phyloP scores from a whole-genome alignment of 2,113 vertebrate species.

The Etheostoma spectabile region DNA sequence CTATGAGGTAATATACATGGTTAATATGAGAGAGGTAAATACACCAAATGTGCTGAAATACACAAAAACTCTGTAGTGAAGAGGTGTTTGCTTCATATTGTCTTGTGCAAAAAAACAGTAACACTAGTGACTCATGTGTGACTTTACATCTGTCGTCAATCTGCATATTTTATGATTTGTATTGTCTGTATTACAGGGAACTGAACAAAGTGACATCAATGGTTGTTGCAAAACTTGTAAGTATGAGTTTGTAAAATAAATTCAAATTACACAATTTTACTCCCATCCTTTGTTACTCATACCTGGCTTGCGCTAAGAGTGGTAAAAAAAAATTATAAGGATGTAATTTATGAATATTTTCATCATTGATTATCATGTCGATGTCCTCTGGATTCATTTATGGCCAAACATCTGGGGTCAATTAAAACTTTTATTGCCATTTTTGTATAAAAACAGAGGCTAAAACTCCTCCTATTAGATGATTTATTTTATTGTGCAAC shows the following conservation, averaged over 20 bases:
- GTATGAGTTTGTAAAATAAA: constrained; percentile 26
- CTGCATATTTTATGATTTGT: neutral
- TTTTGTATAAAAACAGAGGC: neutral
- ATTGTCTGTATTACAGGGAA: constrained; percentile 74
- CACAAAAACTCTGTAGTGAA: neutral
- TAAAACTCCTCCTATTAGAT: neutral
- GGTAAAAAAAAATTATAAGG: neutral
- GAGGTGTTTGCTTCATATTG: neutral
- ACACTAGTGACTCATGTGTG: neutral
- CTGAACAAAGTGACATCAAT: constrained; percentile 64
- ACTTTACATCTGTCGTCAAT: neutral
- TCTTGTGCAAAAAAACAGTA: neutral
- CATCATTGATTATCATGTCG: neutral
- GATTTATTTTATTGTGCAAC: neutral
- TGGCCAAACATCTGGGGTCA: neutral
- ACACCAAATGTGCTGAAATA: neutral
- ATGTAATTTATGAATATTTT: neutral
- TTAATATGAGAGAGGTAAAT: neutral
- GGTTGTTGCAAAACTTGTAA: constrained; percentile 85
- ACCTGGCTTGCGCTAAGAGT: neutral
- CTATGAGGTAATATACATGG: neutral
- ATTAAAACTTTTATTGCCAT: neutral
- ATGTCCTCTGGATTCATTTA: neutral
- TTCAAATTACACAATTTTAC: neutral
- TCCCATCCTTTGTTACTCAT: neutral